Percentiles rank a stretch among this genome's conserved stretches.
Evolutionary conservation across 2,888 invertebrate genomes (phyloP).

Genomic region (Eugnorisma glareosa): DNA sequence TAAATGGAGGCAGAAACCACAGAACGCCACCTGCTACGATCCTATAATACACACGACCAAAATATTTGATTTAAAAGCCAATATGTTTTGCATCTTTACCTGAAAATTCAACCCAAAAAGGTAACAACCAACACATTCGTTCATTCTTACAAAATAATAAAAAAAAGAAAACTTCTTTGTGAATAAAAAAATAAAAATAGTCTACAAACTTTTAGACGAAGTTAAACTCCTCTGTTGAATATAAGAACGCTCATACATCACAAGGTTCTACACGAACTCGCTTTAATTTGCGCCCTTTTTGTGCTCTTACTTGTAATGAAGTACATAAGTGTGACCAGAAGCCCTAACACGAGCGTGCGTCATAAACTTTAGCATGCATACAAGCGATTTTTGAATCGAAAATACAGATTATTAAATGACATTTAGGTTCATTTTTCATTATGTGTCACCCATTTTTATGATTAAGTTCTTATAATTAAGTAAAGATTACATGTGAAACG

Average conservation of each 20-base stretch:
- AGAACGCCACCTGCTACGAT: no score
- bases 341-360: not conserved
- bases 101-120: slow-evolving; percentile 6
- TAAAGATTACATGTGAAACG: not conserved
- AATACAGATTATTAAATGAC: not conserved
- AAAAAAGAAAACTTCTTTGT: slow-evolving; percentile 2
- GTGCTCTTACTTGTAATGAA: slow-evolving; percentile 56
- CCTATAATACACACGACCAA: no score
- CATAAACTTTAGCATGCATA: not conserved
- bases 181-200: slow-evolving; percentile 28
- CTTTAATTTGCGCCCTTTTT: slow-evolving; percentile 55
- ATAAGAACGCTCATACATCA: slow-evolving; percentile 52
- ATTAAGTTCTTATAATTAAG: not conserved
- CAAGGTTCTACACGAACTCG: slow-evolving; percentile 45
- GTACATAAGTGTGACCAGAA: slow-evolving; percentile 56
- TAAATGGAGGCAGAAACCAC: no score
- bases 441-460: not conserved
- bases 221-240: slow-evolving; percentile 49
- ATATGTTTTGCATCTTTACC: not conserved
- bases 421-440: not conserved
- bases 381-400: not conserved
- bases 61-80: no score
- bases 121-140: not conserved
- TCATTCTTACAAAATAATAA: not conserved
- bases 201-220: slow-evolving; percentile 42